Evolutionary conservation across 2,888 invertebrate genomes (phyloP).

Genomic region (Apotomis turbidana): DNA sequence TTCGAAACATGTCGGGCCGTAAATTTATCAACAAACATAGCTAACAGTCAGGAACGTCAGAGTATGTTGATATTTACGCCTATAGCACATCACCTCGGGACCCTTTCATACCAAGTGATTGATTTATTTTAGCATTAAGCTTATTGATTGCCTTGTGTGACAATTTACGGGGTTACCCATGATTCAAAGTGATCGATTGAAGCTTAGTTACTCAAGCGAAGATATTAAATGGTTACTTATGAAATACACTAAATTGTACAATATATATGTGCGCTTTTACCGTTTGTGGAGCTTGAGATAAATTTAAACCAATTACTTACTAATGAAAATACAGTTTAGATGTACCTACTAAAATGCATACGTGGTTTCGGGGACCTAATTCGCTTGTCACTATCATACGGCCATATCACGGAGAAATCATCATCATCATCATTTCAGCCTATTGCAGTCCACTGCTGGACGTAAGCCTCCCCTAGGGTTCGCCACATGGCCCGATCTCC

Average conservation of each 20-base stretch:
- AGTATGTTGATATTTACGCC: background rate
- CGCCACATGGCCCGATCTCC: no score
- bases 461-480: no score
- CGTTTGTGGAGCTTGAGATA: background rate
- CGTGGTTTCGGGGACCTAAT: background rate
- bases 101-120: background rate
- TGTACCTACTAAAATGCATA: no score
- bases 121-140: conserved; percentile 4
- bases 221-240: conserved; percentile 24
- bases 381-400: background rate
- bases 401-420: no score
- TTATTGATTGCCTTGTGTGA: conserved; percentile 11
- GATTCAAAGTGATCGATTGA: conserved; percentile 18
- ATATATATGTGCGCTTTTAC: no score
- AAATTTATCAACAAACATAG: no score
- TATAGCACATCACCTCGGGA: background rate
- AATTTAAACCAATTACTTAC: background rate
- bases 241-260: background rate
- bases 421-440: no score
- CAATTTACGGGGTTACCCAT: conserved; percentile 1
- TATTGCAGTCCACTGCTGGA: no score
- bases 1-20: no score
- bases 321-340: background rate
- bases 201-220: conserved; percentile 13
- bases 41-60: no score